Evolutionary conservation across 2,888 invertebrate species (phyloP), one percentile per base, ranked within the genome.

Genomic region (Heliconius ethilla): DNA sequence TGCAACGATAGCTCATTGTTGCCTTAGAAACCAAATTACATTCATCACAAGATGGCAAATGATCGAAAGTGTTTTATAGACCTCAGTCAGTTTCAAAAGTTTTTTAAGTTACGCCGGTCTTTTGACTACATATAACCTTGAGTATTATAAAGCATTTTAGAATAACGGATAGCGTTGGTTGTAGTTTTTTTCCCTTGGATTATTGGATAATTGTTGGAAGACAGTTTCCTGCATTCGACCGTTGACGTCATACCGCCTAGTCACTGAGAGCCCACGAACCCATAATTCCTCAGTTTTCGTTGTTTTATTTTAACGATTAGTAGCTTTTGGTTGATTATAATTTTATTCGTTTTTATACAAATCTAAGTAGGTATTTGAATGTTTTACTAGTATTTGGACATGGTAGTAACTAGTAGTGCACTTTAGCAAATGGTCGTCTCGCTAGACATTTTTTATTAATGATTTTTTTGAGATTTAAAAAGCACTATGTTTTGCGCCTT

Each of bases 381-480:
- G 85, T 87, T 87, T 86, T 82, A 80, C 78, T 88, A 88, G 86
- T 85, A 87, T 89, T 90, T 88, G 89, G 90, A 92, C 90, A 89
- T 88, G 91, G 93, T 93, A 93, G 94, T 93, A 93, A 93, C 93
- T 93, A 90, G 87, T 91, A 90, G 92, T 92, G 91, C 92, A 90
- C 88, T 89, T 87, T 92, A 92, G 90, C 83, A 88, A 90, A 90
- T 89, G 89, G 87, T 93, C 91, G 92, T 92, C 88, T 90, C 94
- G 93, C 94, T 94, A 94, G 93, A 89, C 72, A 69, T 87, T 88
- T 90, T 90, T 83, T 82, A 83, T 87, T 87, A 86, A 86, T 86
- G 82, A 85, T 88, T 18, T 87, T 89, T 89, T 88, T 90, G 91
- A 92, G 91, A 92, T 92, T 92, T 89, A 89, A 89, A 89, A 82